A percentile compares a stretch with the other conserved stretches of the same genome.
These are phyloP conservation scores for Drosophila insularis DNA, from an alignment of 1,140 invertebrate species.

Conservation along the genomic window DNA sequence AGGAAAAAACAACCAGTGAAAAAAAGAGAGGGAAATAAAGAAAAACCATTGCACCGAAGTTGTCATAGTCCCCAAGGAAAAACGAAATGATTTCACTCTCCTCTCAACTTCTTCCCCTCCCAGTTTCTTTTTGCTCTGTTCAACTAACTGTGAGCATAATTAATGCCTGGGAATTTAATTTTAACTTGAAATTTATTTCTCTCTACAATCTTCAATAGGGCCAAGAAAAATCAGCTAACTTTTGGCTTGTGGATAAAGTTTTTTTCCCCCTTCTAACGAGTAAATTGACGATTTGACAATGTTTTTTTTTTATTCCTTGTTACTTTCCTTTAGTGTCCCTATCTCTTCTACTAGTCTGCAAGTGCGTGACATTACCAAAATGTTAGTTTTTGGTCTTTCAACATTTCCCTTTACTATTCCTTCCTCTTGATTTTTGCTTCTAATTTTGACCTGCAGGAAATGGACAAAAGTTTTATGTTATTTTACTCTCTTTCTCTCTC, in stretches of 20 bases:
- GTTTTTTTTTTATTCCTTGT: slow-evolving; percentile 23
- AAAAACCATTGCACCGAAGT: slow-evolving; percentile 17
- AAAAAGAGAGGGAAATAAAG: neutral
- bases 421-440: neutral
- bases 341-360: too few species aligned
- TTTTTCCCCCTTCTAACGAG: slow-evolving; percentile 53
- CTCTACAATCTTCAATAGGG: slow-evolving; percentile 9
- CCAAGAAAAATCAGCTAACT: slow-evolving; percentile 11
- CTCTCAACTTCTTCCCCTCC: neutral
- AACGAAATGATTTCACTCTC: slow-evolving; percentile 21
- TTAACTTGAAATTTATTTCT: slow-evolving; percentile 14
- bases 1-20: neutral
- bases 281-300: slow-evolving; percentile 77
- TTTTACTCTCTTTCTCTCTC: slow-evolving; percentile 4
- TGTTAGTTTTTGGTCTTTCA: neutral
- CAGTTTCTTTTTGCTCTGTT: too few species aligned
- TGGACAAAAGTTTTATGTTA: slow-evolving; percentile 42
- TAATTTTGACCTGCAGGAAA: slow-evolving; percentile 42
- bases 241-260: slow-evolving; percentile 29
- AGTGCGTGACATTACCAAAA: slow-evolving; percentile 4
- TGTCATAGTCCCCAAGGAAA: slow-evolving; percentile 21
- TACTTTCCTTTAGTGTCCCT: neutral
- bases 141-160: slow-evolving; percentile 40
- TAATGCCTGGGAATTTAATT: slow-evolving; percentile 38
- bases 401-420: neutral